Conservation (phyloP, 53 echinoderm and acorn worm genomes). For the Luidia sarsii region DNA sequence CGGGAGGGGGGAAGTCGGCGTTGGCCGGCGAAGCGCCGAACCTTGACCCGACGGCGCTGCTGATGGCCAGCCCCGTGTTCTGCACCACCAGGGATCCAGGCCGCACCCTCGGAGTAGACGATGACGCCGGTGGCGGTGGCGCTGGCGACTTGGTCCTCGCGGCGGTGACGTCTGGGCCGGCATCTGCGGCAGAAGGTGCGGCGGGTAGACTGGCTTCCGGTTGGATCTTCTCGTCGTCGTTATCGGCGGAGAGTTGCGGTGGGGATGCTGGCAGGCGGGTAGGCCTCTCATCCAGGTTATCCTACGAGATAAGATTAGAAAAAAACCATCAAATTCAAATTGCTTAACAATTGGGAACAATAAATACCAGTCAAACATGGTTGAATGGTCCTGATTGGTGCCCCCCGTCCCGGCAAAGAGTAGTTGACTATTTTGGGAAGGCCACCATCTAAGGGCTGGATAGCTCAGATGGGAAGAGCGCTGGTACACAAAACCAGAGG, state of each 20-base stretch:
- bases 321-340: too few species aligned
- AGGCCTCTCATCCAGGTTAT: conserved; percentile 79
- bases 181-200: neutral
- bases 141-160: conserved; percentile 39
- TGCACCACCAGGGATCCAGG: conserved; percentile 86
- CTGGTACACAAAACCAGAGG: too few species aligned
- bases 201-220: neutral
- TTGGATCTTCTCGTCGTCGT: conserved; percentile 18
- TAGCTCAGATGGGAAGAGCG: too few species aligned
- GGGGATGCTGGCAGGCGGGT: conserved; percentile 82
- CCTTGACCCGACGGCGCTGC: conserved; percentile 80
- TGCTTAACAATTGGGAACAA: too few species aligned
- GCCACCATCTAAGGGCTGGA: too few species aligned
- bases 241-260: conserved; percentile 15
- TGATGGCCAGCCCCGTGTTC: conserved; percentile 87
- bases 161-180: neutral
- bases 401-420: too few species aligned
- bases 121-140: conserved; percentile 50
- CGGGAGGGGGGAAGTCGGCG: conserved; percentile 28
- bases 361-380: too few species aligned
- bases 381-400: too few species aligned
- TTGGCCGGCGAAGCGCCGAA: conserved; percentile 40
- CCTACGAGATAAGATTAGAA: conserved; percentile 21
- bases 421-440: too few species aligned
- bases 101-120: conserved; percentile 59